Evolutionary conservation across 2,797 vertebrate genomes (phyloP).

Genomic region (Cynodonichthys magdalenae): DNA sequence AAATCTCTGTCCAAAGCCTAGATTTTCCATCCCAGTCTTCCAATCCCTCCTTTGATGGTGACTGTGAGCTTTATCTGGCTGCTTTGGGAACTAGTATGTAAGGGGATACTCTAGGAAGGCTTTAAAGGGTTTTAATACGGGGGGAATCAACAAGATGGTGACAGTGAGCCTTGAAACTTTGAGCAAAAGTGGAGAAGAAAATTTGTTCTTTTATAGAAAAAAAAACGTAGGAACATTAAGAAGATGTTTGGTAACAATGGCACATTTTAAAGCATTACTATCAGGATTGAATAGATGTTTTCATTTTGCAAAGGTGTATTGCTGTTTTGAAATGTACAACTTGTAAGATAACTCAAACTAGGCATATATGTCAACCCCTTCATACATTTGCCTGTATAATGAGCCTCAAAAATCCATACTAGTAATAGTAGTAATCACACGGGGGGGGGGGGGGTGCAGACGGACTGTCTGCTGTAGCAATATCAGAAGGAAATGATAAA

Average conservation of each 20-base stretch:
- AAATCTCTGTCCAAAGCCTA: conserved; percentile 53
- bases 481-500: no score
- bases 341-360: no score
- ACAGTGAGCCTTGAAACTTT: conserved; percentile 4
- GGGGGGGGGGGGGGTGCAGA: no score
- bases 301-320: no score
- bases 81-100: conserved; percentile 30
- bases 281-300: no score
- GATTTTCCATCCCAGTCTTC: conserved; percentile 47
- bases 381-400: no score
- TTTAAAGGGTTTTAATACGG: conserved; percentile 14
- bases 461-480: no score
- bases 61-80: conserved; percentile 38
- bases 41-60: conserved; percentile 42
- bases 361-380: no score
- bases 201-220: not conserved
- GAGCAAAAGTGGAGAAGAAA: not conserved
- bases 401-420: no score
- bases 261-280: no score
- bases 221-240: not conserved
- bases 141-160: not conserved
- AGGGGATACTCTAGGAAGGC: conserved; percentile 41
- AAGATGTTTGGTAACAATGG: not conserved
- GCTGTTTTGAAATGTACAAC: no score
- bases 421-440: no score